Conservation (phyloP, 2,888 invertebrate species). For the Leucania comma region DNA sequence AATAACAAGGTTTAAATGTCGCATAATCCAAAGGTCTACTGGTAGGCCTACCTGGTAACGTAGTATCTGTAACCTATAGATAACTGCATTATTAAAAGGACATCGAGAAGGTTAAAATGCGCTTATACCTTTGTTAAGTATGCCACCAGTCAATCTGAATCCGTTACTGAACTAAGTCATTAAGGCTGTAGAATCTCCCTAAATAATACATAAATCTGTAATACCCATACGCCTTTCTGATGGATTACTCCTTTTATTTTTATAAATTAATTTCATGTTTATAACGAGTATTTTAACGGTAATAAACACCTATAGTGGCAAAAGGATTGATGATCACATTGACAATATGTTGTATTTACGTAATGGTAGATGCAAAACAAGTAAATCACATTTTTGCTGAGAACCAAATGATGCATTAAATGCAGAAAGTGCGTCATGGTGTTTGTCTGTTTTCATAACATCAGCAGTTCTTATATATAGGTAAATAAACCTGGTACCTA, state of each 20-base stretch:
- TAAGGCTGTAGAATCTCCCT: neutral
- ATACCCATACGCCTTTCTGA: neutral
- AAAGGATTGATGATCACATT: neutral
- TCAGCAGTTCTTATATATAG: neutral
- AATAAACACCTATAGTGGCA: neutral
- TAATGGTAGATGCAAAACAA: neutral
- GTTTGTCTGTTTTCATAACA: constrained; percentile 11
- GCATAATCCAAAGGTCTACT: no score
- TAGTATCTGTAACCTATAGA: no score
- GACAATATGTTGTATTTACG: neutral
- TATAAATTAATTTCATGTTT: neutral
- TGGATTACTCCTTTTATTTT: neutral
- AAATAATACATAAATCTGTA: neutral
- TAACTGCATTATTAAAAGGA: no score
- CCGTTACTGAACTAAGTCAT: neutral
- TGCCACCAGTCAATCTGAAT: neutral
- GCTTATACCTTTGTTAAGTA: neutral
- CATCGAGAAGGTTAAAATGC: neutral
- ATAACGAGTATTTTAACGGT: neutral
- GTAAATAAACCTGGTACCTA: neutral
- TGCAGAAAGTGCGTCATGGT: constrained; percentile 23
- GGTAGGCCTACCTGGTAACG: no score
- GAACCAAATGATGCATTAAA: constrained; percentile 4
- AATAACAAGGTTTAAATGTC: no score
- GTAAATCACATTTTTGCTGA: neutral